Conservation (phyloP, 30 jellyfish, hydroid and myxozoan species). For the Morbakka virulenta region DNA sequence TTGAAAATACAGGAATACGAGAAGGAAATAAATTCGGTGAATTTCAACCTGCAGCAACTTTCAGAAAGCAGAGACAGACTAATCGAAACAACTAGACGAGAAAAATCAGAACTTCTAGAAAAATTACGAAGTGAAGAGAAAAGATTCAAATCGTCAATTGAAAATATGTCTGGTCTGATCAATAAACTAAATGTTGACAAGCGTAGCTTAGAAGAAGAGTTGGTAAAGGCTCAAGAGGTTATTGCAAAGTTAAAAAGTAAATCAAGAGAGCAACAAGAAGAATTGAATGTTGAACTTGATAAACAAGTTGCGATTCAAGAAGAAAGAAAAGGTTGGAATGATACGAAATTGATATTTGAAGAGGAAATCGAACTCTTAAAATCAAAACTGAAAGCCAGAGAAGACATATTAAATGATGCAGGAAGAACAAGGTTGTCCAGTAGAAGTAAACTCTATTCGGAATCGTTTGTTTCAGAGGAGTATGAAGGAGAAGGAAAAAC, state of each 20-base stretch:
- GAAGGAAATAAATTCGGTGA: background rate
- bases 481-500: slow-evolving; percentile 30
- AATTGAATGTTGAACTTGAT: slow-evolving; percentile 5
- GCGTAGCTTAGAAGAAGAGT: background rate
- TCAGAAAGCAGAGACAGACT: background rate
- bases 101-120: background rate
- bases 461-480: background rate
- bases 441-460: background rate
- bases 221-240: background rate
- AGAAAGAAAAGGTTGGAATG: slow-evolving; percentile 45
- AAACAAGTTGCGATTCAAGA: slow-evolving; percentile 26
- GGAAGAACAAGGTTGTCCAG: slow-evolving; percentile 1
- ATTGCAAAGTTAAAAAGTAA: background rate
- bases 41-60: background rate
- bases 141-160: background rate
- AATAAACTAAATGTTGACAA: background rate
- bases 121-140: background rate
- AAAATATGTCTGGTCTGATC: background rate
- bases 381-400: slow-evolving; percentile 35
- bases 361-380: slow-evolving; percentile 46
- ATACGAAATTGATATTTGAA: background rate
- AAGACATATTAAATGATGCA: background rate
- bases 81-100: background rate
- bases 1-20: slow-evolving; percentile 4
- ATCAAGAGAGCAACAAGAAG: background rate